Percentiles rank a stretch among this genome's conserved stretches.
Evolutionary conservation across 2,888 invertebrate genomes (phyloP).

Genomic region (Biston betularia): DNA sequence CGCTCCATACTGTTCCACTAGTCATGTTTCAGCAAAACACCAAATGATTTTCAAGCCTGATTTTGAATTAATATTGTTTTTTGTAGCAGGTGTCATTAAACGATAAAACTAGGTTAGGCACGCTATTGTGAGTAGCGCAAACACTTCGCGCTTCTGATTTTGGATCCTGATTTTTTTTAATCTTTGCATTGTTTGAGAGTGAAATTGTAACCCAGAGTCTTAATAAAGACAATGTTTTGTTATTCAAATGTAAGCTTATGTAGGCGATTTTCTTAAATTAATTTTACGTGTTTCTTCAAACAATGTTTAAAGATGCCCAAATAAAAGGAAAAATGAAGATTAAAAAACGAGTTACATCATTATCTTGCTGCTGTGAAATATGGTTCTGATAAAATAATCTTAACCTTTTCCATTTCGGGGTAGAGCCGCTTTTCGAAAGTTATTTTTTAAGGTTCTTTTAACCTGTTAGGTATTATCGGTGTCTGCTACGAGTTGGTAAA

Average conservation of each 20-base stretch:
- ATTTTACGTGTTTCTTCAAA: slow-evolving; percentile 33
- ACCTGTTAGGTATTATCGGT: slow-evolving; percentile 46
- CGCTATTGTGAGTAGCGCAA: slow-evolving; percentile 5
- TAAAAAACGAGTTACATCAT: slow-evolving; percentile 58
- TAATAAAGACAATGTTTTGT: slow-evolving; percentile 12
- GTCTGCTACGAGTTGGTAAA: slow-evolving; percentile 48
- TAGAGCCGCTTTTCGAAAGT: slow-evolving; percentile 44
- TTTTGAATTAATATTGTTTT: not conserved
- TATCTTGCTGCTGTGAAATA: slow-evolving; percentile 61
- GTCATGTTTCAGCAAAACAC: slow-evolving; percentile 5
- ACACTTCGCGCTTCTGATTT: slow-evolving; percentile 16
- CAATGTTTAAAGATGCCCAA: slow-evolving; percentile 50
- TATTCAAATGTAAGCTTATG: slow-evolving; percentile 14
- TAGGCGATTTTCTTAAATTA: slow-evolving; percentile 31
- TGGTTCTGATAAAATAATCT: slow-evolving; percentile 59
- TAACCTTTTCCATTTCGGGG: slow-evolving; percentile 62
- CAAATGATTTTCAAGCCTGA: slow-evolving; percentile 19
- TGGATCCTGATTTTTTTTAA: slow-evolving; percentile 5
- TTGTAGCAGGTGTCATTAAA: no score
- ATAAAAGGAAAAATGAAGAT: slow-evolving; percentile 47
- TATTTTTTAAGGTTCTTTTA: slow-evolving; percentile 44
- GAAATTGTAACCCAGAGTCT: slow-evolving; percentile 9
- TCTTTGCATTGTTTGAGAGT: slow-evolving; percentile 23
- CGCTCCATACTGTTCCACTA: slow-evolving; percentile 36
- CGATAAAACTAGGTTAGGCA: not conserved